phyloP scores from a whole-genome alignment of 2,888 invertebrate species.

The Caenorhabditis wallacei region DNA sequence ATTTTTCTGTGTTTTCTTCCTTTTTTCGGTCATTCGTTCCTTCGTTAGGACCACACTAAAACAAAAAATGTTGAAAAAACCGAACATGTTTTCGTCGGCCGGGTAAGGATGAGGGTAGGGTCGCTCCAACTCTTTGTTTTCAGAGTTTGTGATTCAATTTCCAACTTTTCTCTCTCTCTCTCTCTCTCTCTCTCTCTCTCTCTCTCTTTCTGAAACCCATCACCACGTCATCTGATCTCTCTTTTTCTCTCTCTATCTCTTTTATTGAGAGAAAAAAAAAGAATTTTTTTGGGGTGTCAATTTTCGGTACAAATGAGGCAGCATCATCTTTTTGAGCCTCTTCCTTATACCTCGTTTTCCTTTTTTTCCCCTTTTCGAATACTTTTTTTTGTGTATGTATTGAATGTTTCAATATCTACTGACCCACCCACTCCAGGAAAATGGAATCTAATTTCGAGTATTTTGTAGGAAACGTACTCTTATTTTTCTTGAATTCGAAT shows the following conservation, averaged over 20 bases:
- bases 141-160: constrained; percentile 57
- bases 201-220: constrained; percentile 21
- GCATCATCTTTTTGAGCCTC: constrained; percentile 35
- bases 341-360: constrained; percentile 22
- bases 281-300: constrained; percentile 47
- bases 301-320: constrained; percentile 53
- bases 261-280: not conserved
- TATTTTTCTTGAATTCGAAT: not conserved
- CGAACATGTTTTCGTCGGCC: constrained; percentile 44
- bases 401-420: constrained; percentile 12
- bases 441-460: not conserved
- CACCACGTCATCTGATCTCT: constrained; percentile 44
- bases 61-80: constrained; percentile 18
- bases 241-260: constrained; percentile 5
- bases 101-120: not conserved
- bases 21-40: constrained; percentile 2
- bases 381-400: not conserved
- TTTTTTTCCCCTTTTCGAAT: not conserved
- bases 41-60: constrained; percentile 44
- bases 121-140: constrained; percentile 37
- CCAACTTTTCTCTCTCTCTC: not conserved
- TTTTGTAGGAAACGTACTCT: not conserved
- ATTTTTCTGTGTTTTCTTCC: not conserved
- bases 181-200: no score
- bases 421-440: not conserved